These are phyloP conservation scores for Crambe crambe DNA, from an alignment of 37 sponge, comb jelly and placozoan species.

Conservation along the genomic window DNA sequence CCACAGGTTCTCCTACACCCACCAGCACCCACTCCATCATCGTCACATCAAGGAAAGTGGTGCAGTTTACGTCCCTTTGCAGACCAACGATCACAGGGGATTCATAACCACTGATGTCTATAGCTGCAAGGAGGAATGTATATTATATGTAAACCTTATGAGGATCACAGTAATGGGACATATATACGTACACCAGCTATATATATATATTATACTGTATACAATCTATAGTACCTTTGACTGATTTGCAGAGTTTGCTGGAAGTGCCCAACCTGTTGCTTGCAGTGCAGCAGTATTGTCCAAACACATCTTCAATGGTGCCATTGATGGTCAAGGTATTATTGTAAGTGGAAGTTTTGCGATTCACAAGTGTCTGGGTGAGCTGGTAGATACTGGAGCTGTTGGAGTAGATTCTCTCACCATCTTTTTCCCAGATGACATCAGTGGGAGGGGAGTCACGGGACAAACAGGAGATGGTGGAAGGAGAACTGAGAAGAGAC, in stretches of 20 bases:
- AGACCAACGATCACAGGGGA: slow-evolving; percentile 8
- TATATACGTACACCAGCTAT: too few relatives aligned
- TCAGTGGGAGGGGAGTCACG: slow-evolving; percentile 14
- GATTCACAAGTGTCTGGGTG: neutral
- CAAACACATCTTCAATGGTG: slow-evolving; percentile 3
- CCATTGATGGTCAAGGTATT: slow-evolving; percentile 4
- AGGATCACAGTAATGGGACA: too few relatives aligned
- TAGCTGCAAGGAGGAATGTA: neutral
- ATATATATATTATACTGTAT: too few relatives aligned
- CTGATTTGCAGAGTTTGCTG: neutral
- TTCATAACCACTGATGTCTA: slow-evolving; percentile 1
- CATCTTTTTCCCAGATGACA: slow-evolving; percentile 1
- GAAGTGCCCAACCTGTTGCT: slow-evolving; percentile 5
- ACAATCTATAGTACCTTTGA: slow-evolving; percentile 6
- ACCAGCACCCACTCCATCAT: slow-evolving; percentile 22
- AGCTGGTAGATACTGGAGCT: neutral
- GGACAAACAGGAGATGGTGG: slow-evolving; percentile 7
- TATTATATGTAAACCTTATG: too few relatives aligned
- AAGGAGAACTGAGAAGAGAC: neutral
- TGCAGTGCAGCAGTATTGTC: slow-evolving; percentile 1
- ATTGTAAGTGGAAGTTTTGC: slow-evolving; percentile 2
- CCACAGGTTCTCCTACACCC: neutral
- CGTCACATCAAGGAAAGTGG: slow-evolving; percentile 1
- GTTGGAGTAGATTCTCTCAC: neutral
- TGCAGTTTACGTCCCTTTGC: neutral